Percentiles rank a stretch among this genome's conserved stretches.
Conservation (phyloP, 2,888 invertebrate species). For the Thyatira batis region DNA sequence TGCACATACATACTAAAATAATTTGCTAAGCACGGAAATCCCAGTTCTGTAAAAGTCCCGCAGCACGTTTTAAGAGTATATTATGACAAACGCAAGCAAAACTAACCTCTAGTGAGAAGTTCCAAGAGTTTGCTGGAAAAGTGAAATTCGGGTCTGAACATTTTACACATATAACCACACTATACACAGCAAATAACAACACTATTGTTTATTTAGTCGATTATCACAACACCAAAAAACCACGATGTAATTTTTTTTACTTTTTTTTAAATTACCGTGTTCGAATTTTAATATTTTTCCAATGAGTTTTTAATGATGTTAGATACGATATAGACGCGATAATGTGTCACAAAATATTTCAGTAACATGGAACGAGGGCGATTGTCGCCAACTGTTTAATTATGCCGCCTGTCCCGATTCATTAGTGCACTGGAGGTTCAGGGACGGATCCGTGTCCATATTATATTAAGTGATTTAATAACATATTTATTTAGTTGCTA, state of each 20-base stretch:
- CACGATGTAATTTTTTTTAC: conserved; percentile 9
- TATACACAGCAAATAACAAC: conserved; percentile 3
- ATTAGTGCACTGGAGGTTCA: conserved; percentile 70
- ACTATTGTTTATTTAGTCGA: not conserved
- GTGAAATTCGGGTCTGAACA: conserved; percentile 71
- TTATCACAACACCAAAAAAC: conserved; percentile 8
- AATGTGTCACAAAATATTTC: conserved; percentile 51
- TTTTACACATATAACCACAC: conserved; percentile 24
- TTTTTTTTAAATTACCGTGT: too few relatives aligned
- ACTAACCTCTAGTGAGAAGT: conserved; percentile 69
- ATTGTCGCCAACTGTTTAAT: conserved; percentile 77
- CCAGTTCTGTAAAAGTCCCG: too few relatives aligned
- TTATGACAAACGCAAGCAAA: not conserved
- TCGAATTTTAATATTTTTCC: not conserved
- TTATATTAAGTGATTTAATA: conserved; percentile 2
- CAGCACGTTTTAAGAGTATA: not conserved
- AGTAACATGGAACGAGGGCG: conserved; percentile 59
- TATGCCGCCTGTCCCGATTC: conserved; percentile 77
- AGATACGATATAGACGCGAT: conserved; percentile 26
- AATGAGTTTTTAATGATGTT: not conserved
- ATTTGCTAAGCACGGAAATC: too few relatives aligned
- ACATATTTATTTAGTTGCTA: not conserved
- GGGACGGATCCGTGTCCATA: conserved; percentile 49
- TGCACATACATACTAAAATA: too few relatives aligned
- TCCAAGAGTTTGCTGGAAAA: conserved; percentile 75